These are phyloP conservation scores for Ascidia mentula DNA, from an alignment of 23 tunicate species.

Conservation along the genomic window DNA sequence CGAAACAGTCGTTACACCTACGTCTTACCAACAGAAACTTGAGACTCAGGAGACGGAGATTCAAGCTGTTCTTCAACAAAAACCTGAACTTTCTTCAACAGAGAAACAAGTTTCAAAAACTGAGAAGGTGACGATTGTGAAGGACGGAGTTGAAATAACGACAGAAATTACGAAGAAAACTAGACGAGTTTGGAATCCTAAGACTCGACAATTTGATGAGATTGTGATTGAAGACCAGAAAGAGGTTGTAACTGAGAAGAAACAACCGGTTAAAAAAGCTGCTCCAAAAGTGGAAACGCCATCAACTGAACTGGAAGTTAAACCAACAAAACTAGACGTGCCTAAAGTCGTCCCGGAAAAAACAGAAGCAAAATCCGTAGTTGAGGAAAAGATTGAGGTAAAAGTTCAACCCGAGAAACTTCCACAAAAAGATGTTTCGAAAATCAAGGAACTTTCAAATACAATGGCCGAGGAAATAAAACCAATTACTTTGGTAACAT, in stretches of 20 bases:
- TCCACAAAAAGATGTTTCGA: background rate
- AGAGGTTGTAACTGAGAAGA: too few species aligned
- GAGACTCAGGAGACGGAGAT: too few species aligned
- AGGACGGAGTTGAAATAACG: too few species aligned
- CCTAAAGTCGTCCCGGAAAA: background rate
- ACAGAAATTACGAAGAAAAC: slow-evolving; percentile 19
- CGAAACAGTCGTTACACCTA: too few species aligned
- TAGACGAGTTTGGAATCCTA: slow-evolving; percentile 44
- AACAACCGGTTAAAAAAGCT: background rate
- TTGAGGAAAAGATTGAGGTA: slow-evolving; percentile 1
- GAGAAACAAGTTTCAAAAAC: too few species aligned
- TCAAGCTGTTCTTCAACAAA: too few species aligned
- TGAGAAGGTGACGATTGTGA: too few species aligned
- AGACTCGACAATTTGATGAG: slow-evolving; percentile 40
- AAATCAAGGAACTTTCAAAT: background rate
- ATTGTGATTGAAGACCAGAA: slow-evolving; percentile 32
- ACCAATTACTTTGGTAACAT: background rate
- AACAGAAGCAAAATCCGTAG: background rate
- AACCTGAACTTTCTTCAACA: too few species aligned
- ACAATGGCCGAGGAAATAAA: background rate
- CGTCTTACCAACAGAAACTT: too few species aligned
- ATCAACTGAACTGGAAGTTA: too few species aligned
- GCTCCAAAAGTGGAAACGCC: too few species aligned
- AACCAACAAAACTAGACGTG: background rate
- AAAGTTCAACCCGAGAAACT: background rate